Evolutionary conservation across 2,888 invertebrate genomes (phyloP).

Genomic region (Clanis bilineata): DNA sequence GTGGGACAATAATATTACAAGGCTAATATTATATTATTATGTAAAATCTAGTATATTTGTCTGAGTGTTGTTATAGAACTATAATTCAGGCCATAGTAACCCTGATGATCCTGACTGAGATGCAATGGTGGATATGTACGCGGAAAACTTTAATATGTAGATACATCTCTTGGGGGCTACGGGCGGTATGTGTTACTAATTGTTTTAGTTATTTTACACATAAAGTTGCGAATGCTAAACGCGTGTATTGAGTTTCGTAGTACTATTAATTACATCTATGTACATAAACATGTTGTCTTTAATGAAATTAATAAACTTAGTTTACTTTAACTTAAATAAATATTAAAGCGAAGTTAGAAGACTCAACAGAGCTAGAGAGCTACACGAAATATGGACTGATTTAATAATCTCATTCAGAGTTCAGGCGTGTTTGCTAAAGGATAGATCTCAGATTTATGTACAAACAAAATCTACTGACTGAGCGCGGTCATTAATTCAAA

Average conservation of each 20-base stretch:
- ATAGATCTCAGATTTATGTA: slow-evolving; percentile 28
- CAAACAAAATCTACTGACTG: slow-evolving; percentile 20
- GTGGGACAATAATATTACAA: too few species aligned
- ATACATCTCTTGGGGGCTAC: background rate
- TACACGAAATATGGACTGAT: background rate
- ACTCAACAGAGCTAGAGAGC: background rate
- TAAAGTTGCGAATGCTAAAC: background rate
- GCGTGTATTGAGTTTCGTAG: background rate
- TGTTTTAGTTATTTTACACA: background rate
- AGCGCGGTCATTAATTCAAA: slow-evolving; percentile 33
- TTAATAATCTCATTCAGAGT: background rate
- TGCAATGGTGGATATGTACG: background rate
- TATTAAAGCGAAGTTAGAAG: background rate
- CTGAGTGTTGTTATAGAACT: too few species aligned
- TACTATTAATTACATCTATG: background rate
- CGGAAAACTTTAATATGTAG: background rate
- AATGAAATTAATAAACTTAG: background rate
- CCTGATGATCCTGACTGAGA: background rate
- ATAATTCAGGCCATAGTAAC: too few species aligned
- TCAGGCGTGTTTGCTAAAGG: slow-evolving; percentile 24
- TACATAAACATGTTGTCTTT: background rate
- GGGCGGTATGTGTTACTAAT: background rate
- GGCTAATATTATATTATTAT: too few species aligned
- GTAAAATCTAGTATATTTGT: too few species aligned
- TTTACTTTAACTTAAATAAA: background rate